These are phyloP conservation scores for Psettodes erumei DNA, from an alignment of 2,113 vertebrate species.

Conservation along the genomic window DNA sequence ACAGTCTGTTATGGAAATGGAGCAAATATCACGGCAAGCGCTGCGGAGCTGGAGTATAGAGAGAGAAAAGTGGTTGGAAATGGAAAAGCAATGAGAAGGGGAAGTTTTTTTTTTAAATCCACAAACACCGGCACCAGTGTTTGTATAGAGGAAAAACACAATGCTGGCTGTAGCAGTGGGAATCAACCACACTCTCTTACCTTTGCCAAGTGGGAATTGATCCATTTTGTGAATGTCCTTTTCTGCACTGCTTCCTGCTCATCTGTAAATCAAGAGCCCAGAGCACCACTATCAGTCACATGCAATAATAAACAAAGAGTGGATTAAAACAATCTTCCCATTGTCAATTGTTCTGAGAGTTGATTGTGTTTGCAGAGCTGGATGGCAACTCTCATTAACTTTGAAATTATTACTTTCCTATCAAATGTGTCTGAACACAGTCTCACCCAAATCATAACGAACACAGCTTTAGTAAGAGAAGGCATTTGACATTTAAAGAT, in stretches of 20 bases:
- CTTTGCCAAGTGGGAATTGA: slow-evolving; percentile 98
- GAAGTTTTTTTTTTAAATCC: slow-evolving; percentile 46
- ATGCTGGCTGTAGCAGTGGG: slow-evolving; percentile 57
- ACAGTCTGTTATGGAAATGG: slow-evolving; percentile 51
- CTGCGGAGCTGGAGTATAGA: slow-evolving; percentile 2
- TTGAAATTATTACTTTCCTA: slow-evolving; percentile 42
- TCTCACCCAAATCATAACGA: slow-evolving; percentile 31
- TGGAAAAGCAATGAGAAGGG: slow-evolving; percentile 27
- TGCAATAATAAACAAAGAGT: slow-evolving; percentile 60
- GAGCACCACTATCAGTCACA: slow-evolving; percentile 57
- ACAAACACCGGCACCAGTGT: slow-evolving; percentile 42
- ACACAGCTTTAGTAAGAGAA: slow-evolving; percentile 18
- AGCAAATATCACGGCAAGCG: slow-evolving; percentile 46
- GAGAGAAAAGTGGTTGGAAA: slow-evolving; percentile 18
- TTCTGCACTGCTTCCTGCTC: slow-evolving; percentile 99
- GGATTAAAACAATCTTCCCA: slow-evolving; percentile 60
- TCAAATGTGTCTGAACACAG: slow-evolving; percentile 27
- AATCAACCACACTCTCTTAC: slow-evolving; percentile 80
- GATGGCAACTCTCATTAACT: slow-evolving; percentile 52
- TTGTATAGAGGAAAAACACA: slow-evolving; percentile 48
- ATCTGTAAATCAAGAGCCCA: slow-evolving; percentile 86
- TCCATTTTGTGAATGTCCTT: slow-evolving; percentile 99
- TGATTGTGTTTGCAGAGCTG: slow-evolving; percentile 43
- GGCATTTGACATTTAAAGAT: slow-evolving; percentile 74
- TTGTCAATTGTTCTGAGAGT: slow-evolving; percentile 61